Base-by-base conservation (phyloP, 2,797 vertebrate species). In the Poeciliopsis infans region DNA sequence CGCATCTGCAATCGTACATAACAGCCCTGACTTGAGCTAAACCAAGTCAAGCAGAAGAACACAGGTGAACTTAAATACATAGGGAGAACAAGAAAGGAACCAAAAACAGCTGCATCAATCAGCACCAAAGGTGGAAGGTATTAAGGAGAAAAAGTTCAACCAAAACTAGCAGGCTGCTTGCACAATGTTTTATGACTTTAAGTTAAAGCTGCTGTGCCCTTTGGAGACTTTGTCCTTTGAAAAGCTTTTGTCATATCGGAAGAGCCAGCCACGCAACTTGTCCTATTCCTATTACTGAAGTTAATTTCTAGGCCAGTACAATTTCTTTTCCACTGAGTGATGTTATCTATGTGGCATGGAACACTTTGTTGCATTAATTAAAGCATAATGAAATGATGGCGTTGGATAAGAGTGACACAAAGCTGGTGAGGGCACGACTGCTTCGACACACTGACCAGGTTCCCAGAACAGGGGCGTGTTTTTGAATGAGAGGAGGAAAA, bases 331-430 rank as follows among this genome's bases (percentile, higher is more conserved):
- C 70, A 59, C 55, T 7, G 33, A 79, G 25, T 80, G 73, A 86
- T 81, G 72, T 76, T 83, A 81, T 85, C 70, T 49, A 57, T 23
- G 39, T 80, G 75, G 79, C 80, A 81, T 69, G 41, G 69, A 81
- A 87, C 81, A 77, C 86, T 85, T 70, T 85, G 79, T 81, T 85
- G 72, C 69, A n/a, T 78, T 82, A 83, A 88, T 89, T 83, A 88
- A 83, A 80, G 68, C 20, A 6, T 72, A 80, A 77, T 79, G 77
- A 78, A 41, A 76, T 36, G 10, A 79, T 85, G 74, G 74, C 36
- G 59, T 78, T 61, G 59, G 12, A 80, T 36, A 77, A 80, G 23
- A 74, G 64, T 80, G 55, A 87, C 71, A 53, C 41, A 49, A 57
- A 75, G 79, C 69, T n/a, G 46, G 72, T 0, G 18, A 31, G 51